Evolutionary conservation across 2,888 invertebrate species (phyloP).

Genomic region (Lochmaea crataegi): DNA sequence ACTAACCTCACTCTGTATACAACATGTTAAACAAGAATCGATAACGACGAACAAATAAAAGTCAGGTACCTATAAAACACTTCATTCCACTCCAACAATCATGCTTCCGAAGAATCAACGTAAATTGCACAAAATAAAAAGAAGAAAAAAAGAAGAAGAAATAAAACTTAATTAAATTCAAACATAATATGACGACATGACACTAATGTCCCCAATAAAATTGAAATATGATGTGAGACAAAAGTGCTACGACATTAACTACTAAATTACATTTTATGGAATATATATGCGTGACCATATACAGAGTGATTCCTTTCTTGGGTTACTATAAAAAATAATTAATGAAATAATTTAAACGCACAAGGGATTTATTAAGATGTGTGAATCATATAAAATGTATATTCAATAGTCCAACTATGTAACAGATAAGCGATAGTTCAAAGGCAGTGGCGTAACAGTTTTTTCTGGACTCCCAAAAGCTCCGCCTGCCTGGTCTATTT

Average conservation of each 20-base stretch:
- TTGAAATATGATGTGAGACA: slow-evolving; percentile 29
- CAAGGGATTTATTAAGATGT: background rate
- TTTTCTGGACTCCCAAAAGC: no score
- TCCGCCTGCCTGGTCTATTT: no score
- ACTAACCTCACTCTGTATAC: background rate
- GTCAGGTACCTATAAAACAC: background rate
- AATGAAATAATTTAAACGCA: no score
- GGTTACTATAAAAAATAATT: background rate
- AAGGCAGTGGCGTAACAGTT: no score
- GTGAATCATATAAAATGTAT: background rate
- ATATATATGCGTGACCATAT: slow-evolving; percentile 5
- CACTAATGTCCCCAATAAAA: slow-evolving; percentile 31
- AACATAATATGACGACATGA: slow-evolving; percentile 21
- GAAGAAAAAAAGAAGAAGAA: background rate
- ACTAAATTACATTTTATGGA: slow-evolving; percentile 21
- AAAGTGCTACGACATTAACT: slow-evolving; percentile 15
- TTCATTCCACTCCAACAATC: slow-evolving; percentile 5
- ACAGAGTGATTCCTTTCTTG: background rate
- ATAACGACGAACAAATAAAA: background rate
- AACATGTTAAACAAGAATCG: background rate
- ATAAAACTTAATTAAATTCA: slow-evolving; percentile 19
- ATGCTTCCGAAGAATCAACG: slow-evolving; percentile 7
- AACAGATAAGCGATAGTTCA: no score
- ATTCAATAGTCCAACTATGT: no score
- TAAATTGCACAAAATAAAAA: background rate